These are phyloP conservation scores for Homalodisca vitripennis DNA, from an alignment of 1,140 invertebrate species.

Conservation along the genomic window DNA sequence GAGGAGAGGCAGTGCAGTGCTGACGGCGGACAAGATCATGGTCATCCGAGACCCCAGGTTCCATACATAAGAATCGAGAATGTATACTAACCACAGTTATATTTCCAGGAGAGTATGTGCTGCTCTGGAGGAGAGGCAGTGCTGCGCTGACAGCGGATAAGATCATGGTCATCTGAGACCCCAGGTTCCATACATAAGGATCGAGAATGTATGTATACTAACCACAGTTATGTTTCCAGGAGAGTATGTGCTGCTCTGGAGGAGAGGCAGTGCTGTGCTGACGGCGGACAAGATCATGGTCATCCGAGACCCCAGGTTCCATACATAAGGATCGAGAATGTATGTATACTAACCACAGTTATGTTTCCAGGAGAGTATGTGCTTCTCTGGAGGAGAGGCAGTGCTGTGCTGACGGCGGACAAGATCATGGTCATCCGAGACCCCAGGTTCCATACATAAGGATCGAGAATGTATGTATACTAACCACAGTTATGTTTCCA, in stretches of 20 bases:
- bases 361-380: conserved; percentile 57
- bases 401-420: conserved; percentile 63
- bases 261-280: conserved; percentile 62
- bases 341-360: not conserved
- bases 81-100: not conserved
- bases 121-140: conserved; percentile 64
- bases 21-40: conserved; percentile 67
- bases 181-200: conserved; percentile 49
- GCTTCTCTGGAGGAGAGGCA: conserved; percentile 63
- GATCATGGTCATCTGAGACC: conserved; percentile 67
- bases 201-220: not conserved
- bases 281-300: conserved; percentile 69
- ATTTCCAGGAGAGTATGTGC: conserved; percentile 58
- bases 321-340: conserved; percentile 46
- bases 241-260: conserved; percentile 62
- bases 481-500: conserved; percentile 42
- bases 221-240: conserved; percentile 48
- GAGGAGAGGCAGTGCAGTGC: conserved; percentile 62
- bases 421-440: conserved; percentile 69
- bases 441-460: conserved; percentile 57
- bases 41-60: conserved; percentile 65
- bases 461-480: not conserved
- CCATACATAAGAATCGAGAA: conserved; percentile 12
- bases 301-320: conserved; percentile 62
- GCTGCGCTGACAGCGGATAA: conserved; percentile 65